Conservation (phyloP, 2,797 vertebrate genomes). For the Ispidina picta region DNA sequence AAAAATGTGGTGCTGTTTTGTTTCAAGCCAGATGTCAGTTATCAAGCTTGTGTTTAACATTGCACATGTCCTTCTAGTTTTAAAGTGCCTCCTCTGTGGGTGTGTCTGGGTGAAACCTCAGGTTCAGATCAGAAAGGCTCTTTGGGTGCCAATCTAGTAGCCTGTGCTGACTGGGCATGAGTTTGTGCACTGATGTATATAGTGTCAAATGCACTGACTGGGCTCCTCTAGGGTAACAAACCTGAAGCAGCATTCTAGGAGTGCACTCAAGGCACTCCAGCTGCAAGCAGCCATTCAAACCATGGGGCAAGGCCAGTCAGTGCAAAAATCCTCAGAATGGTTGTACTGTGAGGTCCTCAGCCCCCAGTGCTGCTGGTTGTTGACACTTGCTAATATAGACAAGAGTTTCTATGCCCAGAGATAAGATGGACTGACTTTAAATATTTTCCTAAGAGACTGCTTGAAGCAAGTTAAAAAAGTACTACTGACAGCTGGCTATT, state of each 20-base stretch:
- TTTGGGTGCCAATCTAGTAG: not conserved
- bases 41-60: not conserved
- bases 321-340: not conserved
- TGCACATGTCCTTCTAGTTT: not conserved
- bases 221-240: not conserved
- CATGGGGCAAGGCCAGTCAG: not conserved
- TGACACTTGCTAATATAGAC: not conserved
- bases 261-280: not conserved
- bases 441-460: not conserved
- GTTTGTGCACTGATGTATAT: not conserved
- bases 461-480: not conserved
- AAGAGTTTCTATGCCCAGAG: not conserved
- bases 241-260: not conserved
- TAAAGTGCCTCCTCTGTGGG: not conserved
- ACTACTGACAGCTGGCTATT: not conserved
- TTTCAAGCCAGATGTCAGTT: not conserved
- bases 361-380: accelerated
- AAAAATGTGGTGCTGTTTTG: not conserved
- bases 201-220: not conserved
- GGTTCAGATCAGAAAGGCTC: not conserved
- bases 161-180: not conserved
- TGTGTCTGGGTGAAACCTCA: not conserved
- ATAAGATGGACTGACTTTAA: not conserved
- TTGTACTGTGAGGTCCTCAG: not conserved
- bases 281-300: not conserved